phyloP scores from a whole-genome alignment of 2,797 vertebrate genomes.

The Ciconia nigra region DNA sequence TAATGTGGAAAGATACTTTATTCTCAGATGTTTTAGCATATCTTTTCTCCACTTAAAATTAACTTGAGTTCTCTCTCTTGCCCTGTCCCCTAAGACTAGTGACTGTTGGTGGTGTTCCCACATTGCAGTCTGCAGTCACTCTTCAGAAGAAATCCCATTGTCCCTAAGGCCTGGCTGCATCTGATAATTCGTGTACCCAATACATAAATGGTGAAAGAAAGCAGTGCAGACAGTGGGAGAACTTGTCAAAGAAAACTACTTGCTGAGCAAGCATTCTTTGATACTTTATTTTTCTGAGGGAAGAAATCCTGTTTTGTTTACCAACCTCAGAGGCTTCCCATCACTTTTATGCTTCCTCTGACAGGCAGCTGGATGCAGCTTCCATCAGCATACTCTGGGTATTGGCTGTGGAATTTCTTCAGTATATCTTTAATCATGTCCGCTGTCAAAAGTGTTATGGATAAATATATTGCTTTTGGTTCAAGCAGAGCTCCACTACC shows the following conservation, averaged over 20 bases:
- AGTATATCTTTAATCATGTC: neutral
- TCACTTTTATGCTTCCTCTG: neutral
- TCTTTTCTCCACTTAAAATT: neutral
- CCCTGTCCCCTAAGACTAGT: neutral
- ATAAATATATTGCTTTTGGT: neutral
- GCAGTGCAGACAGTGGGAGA: neutral
- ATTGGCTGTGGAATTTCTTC: neutral
- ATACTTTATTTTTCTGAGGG: neutral
- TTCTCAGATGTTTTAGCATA: neutral
- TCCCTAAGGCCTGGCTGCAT: neutral
- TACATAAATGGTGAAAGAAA: neutral
- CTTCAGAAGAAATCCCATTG: neutral
- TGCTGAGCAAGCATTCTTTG: neutral
- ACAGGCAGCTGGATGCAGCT: neutral
- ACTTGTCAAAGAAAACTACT: neutral
- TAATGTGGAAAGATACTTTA: neutral
- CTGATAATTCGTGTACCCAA: neutral
- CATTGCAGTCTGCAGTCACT: neutral
- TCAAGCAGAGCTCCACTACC: neutral
- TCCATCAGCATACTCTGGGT: neutral
- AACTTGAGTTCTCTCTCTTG: neutral
- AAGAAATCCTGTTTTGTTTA: neutral
- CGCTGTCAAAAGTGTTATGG: neutral
- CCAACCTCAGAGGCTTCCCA: neutral
- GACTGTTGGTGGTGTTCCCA: neutral